Base-by-base conservation (phyloP, 2,888 invertebrate genomes). In the Stenichneumon culpator region DNA sequence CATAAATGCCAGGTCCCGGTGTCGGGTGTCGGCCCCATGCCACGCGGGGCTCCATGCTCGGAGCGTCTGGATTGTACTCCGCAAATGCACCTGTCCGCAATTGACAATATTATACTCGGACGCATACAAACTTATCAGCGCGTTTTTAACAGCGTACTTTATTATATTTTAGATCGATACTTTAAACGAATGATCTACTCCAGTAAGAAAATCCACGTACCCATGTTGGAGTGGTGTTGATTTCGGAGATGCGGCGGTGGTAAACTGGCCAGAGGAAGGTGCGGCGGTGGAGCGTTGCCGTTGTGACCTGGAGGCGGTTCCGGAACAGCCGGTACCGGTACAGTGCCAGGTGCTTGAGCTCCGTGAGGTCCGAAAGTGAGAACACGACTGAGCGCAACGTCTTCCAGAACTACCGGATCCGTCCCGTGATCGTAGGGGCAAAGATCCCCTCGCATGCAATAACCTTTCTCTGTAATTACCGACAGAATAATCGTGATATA, bases 361-460 rank as follows among this genome's bases (percentile, higher is more conserved):
- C 94, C 94, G 86, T 95, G 95, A 1, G 95, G 95, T 47, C 95
- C 94, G 83, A 95, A 95, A 11, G 94, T 94, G 79, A 96, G 92
- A 70, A 96, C 95, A 1, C 95, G 94, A 79, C 95, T 95, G 39
- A 96, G 92, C 16, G 95, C 96, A 0, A 97, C 96, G 92, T 98
- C 98, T 91, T 99, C 99, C 44, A 99, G 95, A 1, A 99, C 98
- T 0, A 99, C 98, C 0, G 99, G 99, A 94, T 99, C 99, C 0
- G 96, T 96, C 6, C 99, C 99, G 95, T 99, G 99, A 95, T 99
- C 99, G 95, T 97, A 99, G 5, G 98, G 98, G 93, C 99, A 99
- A 84, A 98, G 96, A 94, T 99, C 99, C 0, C 99, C 99, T 3
- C 98, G 96, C 96, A 99, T 98, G 94, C 99, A 99, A 93, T 97